These are phyloP conservation scores for Spicauda simplicius DNA, from an alignment of 2,888 invertebrate genomes.

Conservation along the genomic window DNA sequence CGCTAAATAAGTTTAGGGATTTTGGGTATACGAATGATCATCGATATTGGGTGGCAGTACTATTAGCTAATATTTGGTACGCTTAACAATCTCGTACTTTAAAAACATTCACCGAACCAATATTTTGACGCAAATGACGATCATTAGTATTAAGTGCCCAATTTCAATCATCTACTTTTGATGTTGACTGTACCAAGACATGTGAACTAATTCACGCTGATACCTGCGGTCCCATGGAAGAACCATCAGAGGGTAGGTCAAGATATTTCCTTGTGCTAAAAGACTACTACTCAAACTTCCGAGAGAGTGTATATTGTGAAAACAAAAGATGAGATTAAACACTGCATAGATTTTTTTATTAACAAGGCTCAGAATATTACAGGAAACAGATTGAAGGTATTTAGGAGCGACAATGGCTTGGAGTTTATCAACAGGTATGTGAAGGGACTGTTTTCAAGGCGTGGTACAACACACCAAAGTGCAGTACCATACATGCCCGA, in stretches of 20 bases:
- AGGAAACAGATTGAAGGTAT: slow-evolving; percentile 29
- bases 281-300: slow-evolving; percentile 45
- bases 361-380: slow-evolving; percentile 35
- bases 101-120: no score
- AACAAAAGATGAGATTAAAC: slow-evolving; percentile 36
- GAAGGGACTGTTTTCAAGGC: slow-evolving; percentile 28
- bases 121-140: no score
- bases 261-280: slow-evolving; percentile 46
- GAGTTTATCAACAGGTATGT: slow-evolving; percentile 41
- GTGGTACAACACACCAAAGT: slow-evolving; percentile 36
- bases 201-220: slow-evolving; percentile 47
- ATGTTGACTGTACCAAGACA: slow-evolving; percentile 25
- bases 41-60: no score
- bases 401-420: slow-evolving; percentile 40
- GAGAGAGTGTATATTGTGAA: slow-evolving; percentile 40
- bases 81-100: no score
- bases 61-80: no score
- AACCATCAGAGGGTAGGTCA: slow-evolving; percentile 41
- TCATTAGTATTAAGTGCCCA: no score
- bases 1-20: no score
- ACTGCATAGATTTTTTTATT: slow-evolving; percentile 31
- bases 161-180: no score
- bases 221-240: slow-evolving; percentile 46
- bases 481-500: slow-evolving; percentile 40
- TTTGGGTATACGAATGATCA: no score